Percentiles rank a stretch among this genome's conserved stretches.
These are phyloP conservation scores for Megalopta genalis DNA, from an alignment of 1,140 invertebrate genomes.

Conservation along the genomic window DNA sequence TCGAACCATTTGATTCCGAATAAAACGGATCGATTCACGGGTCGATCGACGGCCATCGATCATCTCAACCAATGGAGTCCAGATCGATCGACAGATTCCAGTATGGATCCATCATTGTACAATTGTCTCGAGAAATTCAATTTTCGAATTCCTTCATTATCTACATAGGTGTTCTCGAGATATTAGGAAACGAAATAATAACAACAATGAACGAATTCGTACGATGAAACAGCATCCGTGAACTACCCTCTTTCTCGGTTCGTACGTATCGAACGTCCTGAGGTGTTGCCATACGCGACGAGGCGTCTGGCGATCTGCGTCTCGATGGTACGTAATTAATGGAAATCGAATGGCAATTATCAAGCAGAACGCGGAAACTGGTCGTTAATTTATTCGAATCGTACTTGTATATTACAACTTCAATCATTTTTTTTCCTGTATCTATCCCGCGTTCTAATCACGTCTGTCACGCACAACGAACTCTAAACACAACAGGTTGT, in stretches of 20 bases:
- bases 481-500: not conserved
- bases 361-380: not conserved
- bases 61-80: too few relatives aligned
- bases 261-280: not conserved
- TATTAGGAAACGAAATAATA: not conserved
- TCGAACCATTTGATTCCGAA: not conserved
- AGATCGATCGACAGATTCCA: not conserved
- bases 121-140: not conserved
- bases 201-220: not conserved
- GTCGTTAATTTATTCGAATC: not conserved
- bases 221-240: not conserved
- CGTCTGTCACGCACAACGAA: not conserved
- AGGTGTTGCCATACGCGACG: too few relatives aligned
- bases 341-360: not conserved
- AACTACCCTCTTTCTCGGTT: not conserved
- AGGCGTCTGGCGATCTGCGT: too few relatives aligned
- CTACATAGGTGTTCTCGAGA: not conserved
- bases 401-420: not conserved
- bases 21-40: not conserved
- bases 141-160: too few relatives aligned
- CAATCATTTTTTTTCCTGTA: not conserved
- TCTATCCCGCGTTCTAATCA: too few relatives aligned
- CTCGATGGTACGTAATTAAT: not conserved
- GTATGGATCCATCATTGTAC: not conserved
- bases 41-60: too few relatives aligned